Base-by-base conservation (phyloP, 2,113 vertebrate genomes). In the Amazona vittata region DNA sequence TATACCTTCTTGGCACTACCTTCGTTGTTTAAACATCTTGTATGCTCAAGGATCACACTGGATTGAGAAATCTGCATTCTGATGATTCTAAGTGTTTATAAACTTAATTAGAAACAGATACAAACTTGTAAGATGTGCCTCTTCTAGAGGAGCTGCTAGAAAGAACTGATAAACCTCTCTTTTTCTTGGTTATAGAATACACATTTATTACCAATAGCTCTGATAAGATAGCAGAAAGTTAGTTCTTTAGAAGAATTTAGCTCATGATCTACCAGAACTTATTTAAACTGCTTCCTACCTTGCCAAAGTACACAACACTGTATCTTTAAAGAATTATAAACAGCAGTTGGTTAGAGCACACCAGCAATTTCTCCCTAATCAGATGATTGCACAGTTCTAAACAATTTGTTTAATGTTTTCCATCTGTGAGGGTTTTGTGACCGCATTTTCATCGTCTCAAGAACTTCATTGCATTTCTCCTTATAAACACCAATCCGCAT, bases 81-180 rank as follows among this genome's bases (percentile, higher is more conserved):
- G 90, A 88, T 69, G 59, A 83, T 39, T 90, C 82, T n/a, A 95
- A 95, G 53, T 93, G 74, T 91, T 95, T 96, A 95, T 53, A 83
- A 89, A 84, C 53, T 76, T 97, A 95, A 97, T 89, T 37, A 91
- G 62, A 93, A 96, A 94, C 95, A 97, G 95, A 96, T 10, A 71
- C 9, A 65, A 80, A 85, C 41, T 65, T 13, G 1, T 67, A 70
- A 92, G 59, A 83, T n/a, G 68, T 17, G 33, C 52, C 50, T 97
- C 11, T 55, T 77, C 60, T 41, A 62, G 77, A 88, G n/a, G 22
- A 91, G 47, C 46, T 83, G 50, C 70, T 74, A 64, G 24, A 86
- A 95, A 83, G 70, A 92, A 85, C 18, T n/a, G 69, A 39, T 47
- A 17, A 5, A 4, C 29, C 68, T 81, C 43, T 26, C 80, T 46